Conservation (phyloP, 1,140 invertebrate genomes). For the Akabosia matsudoensis region DNA sequence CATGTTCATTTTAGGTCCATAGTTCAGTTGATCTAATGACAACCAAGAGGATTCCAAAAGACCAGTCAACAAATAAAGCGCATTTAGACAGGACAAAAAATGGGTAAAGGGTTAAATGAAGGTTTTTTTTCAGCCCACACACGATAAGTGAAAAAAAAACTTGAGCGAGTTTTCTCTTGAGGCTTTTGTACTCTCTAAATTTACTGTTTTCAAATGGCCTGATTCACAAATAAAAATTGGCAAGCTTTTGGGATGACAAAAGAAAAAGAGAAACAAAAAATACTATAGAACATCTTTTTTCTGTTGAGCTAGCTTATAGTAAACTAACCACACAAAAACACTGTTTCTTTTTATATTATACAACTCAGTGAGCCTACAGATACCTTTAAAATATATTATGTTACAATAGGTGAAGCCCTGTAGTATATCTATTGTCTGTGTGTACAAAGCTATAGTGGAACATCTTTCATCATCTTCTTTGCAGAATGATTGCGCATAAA, state of each 20-base stretch:
- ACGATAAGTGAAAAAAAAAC: no score
- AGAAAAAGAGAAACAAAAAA: background rate
- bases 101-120: background rate
- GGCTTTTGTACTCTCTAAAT: background rate
- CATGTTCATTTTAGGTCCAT: conserved; percentile 14
- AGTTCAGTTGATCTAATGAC: conserved; percentile 8
- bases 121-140: no score
- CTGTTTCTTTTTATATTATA: background rate
- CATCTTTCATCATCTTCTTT: conserved; percentile 2
- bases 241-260: background rate
- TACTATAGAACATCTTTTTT: no score
- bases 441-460: background rate
- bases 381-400: no score
- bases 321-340: background rate
- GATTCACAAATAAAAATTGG: background rate
- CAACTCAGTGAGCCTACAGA: no score
- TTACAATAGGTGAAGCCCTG: no score
- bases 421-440: background rate
- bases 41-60: background rate
- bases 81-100: background rate
- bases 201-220: background rate
- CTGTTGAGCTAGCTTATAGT: background rate
- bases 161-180: no score
- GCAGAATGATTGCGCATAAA: conserved; percentile 20
- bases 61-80: background rate